Evolutionary conservation across 2,888 invertebrate genomes (phyloP).

Genomic region (Thalpophila matura): DNA sequence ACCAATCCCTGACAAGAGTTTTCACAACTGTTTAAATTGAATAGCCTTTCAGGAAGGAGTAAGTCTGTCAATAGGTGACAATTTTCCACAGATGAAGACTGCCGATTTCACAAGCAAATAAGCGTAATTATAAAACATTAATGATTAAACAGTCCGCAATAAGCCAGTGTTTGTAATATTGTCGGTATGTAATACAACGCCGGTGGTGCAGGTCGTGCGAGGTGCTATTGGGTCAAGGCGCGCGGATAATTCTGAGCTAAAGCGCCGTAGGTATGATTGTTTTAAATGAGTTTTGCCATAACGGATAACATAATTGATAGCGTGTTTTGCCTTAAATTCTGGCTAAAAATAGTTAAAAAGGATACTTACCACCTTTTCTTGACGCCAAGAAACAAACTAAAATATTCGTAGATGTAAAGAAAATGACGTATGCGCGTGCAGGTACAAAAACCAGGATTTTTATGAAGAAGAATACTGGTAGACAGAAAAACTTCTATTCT

Average conservation of each 20-base stretch:
- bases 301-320: constrained; percentile 53
- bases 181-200: constrained; percentile 48
- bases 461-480: neutral
- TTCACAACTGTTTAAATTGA: too few relatives aligned
- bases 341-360: constrained; percentile 27
- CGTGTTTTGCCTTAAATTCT: constrained; percentile 25
- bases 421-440: neutral
- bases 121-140: neutral
- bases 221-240: constrained; percentile 54
- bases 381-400: neutral
- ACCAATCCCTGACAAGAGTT: too few relatives aligned
- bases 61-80: too few relatives aligned
- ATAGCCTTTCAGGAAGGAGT: too few relatives aligned
- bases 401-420: constrained; percentile 10
- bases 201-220: constrained; percentile 48
- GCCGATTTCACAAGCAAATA: neutral
- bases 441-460: neutral
- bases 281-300: constrained; percentile 60
- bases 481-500: neutral
- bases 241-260: constrained; percentile 40
- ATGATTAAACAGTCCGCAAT: constrained; percentile 13
- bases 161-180: constrained; percentile 24
- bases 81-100: neutral
- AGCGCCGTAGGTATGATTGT: constrained; percentile 54
- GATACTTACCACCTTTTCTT: constrained; percentile 8